phyloP scores from a whole-genome alignment of 1,140 invertebrate genomes.

The Orchestia grillus region DNA sequence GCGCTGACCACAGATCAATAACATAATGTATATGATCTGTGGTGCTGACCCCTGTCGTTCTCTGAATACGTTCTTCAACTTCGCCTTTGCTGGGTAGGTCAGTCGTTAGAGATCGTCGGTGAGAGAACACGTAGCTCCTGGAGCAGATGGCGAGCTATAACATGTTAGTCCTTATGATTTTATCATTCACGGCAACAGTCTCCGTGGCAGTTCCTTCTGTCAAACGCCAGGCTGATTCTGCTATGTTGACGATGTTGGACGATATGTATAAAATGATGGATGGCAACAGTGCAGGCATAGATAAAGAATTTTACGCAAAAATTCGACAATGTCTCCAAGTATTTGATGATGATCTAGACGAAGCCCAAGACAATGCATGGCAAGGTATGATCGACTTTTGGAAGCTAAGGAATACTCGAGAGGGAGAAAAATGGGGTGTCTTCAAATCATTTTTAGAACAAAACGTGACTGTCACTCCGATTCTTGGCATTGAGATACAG shows the following conservation, averaged over 20 bases:
- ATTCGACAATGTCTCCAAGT: neutral
- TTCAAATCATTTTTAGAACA: neutral
- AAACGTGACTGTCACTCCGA: neutral
- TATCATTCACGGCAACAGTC: neutral
- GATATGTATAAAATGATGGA: neutral
- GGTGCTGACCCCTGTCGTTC: neutral
- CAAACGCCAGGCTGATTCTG: neutral
- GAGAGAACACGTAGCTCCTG: neutral
- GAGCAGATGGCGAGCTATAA: neutral
- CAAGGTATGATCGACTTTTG: constrained; percentile 25
- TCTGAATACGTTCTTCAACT: neutral
- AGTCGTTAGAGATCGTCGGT: neutral
- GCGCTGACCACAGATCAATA: too few relatives aligned
- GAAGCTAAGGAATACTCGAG: neutral
- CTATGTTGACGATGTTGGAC: constrained; percentile 32
- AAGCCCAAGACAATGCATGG: neutral
- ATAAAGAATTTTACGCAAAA: constrained; percentile 11
- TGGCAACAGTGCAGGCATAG: neutral
- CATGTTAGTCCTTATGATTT: neutral
- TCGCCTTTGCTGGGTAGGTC: neutral
- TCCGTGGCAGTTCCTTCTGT: neutral
- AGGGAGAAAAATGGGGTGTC: constrained; percentile 8
- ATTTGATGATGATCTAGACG: neutral
- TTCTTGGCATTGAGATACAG: neutral
- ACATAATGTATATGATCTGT: too few relatives aligned